phyloP scores from a whole-genome alignment of 1,140 invertebrate species.

The Aphidius ervi region DNA sequence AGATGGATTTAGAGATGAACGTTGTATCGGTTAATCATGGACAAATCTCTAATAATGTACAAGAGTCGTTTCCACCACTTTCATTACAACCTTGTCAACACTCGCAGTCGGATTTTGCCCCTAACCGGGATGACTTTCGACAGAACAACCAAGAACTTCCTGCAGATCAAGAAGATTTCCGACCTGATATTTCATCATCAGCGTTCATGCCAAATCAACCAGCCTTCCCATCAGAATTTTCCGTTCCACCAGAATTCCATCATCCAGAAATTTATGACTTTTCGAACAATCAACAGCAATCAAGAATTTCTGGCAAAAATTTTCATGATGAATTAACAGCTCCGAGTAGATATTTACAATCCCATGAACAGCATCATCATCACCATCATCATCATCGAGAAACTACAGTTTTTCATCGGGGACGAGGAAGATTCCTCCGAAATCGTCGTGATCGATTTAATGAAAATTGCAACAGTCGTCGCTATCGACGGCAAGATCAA shows the following conservation, averaged over 20 bases:
- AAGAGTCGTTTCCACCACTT: constrained; percentile 34
- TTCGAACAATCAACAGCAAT: constrained; percentile 34
- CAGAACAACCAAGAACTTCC: constrained; percentile 36
- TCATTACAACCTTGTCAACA: constrained; percentile 38
- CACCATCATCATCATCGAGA: constrained; percentile 33
- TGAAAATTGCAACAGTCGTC: constrained; percentile 38
- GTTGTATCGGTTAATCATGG: constrained; percentile 33
- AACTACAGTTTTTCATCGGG: constrained; percentile 33
- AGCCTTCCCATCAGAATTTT: constrained; percentile 31
- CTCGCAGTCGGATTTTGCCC: constrained; percentile 25
- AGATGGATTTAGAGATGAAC: constrained; percentile 48
- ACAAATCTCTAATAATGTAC: constrained; percentile 28
- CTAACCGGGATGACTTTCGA: constrained; percentile 30
- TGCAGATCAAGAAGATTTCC: constrained; percentile 35
- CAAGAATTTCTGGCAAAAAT: neutral
- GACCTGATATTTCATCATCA: constrained; percentile 27
- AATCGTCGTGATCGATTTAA: constrained; percentile 36
- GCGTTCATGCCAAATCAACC: constrained; percentile 33
- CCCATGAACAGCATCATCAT: constrained; percentile 29
- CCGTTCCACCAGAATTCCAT: constrained; percentile 30
- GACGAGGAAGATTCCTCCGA: constrained; percentile 33
- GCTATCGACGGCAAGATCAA: constrained; percentile 28
- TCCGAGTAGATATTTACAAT: constrained; percentile 23
- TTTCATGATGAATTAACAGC: too few relatives aligned
- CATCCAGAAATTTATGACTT: constrained; percentile 39